Base-by-base conservation (phyloP, 2,797 vertebrate genomes). In the Lophius americanus region DNA sequence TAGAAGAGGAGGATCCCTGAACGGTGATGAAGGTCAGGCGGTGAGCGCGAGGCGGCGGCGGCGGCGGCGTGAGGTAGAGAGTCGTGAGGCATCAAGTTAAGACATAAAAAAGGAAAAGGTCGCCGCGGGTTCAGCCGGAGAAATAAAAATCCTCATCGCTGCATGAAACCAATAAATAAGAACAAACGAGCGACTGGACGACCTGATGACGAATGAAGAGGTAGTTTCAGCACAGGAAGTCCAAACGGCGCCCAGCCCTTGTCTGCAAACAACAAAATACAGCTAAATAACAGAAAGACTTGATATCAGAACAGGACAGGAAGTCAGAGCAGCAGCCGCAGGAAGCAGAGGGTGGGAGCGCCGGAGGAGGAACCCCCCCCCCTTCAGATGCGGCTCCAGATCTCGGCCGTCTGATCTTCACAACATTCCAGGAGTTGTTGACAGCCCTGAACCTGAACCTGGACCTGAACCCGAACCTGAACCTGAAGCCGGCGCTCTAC, bases 181-280 rank as follows among this genome's bases (percentile, higher is more conserved):
- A 87, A 82, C 68, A 91, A 85, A 88, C 90, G 84, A 91, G 86
- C 87, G 92, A 90, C 88, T 91, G 92, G 92, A 92, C 81, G 93
- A 93, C 91, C 94, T 90, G 93, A 95, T 93, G 93, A 94, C 93
- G 93, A 93, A 82, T 91, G 85, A 91, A 93, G 96, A 98, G 97
- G 96, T 98, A 98, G 96, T 96, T 96, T 96, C 91, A 92, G 93
- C 92, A 92, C 85, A 90, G 91, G 95, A 95, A 95, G 94, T 82
- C 89, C 92, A 94, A 93, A 95, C 91, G 92, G 93, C 93, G 84
- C 23, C 23, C 81, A 82, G 88, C 75, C 90, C 92, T 93, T 88
- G 92, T 89, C 91, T 94, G 94, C 91, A 64, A 75, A 88, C 93
- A 89, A 81, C 94, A 44, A 77, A 78, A 70, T 52, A 79, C 52